Base-by-base conservation (phyloP, 1,140 invertebrate genomes). In the Adoxophyes honmai region DNA sequence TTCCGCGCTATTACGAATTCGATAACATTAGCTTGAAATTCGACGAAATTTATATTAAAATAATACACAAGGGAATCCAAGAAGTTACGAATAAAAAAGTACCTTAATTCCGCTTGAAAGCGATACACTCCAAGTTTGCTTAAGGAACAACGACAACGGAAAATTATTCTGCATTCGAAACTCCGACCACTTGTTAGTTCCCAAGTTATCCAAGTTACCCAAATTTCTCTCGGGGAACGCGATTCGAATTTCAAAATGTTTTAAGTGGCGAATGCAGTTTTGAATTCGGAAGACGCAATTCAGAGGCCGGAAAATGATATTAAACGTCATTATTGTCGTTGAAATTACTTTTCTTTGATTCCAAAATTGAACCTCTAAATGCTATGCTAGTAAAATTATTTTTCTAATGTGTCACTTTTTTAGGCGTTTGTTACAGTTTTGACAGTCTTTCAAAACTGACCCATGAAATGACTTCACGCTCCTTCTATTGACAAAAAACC, bases 211-310 rank as follows among this genome's bases (percentile, higher is more conserved):
- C 1, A 21, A 48, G 1, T 21, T 44, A 15, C 39, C 11, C 18
- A 48, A 48, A 48, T 48, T 28, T 48, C 42, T n/a, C 42, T 7
- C 5, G 39, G 16, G 42, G 42, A 11, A 28, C 42, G 42, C 42
- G n/a, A 28, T 48, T 21, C 42, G n/a, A 48, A 10, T 21, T 48
- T 48, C 42, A 48, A 48, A n/a, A 48, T 48, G 42, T 48, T 48
- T 28, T 28, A 28, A 36, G 4, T 44, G 6, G 3, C 3, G 15
- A 42, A 48, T 28, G 42, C 42, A 48, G 16, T 0, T 48, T 28
- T 48, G 42, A 48, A 48, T 48, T 48, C 21, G 28, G 42, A 48
- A 48, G 42, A 48, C 16, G 16, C 11, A 13, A 14, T 39, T 39
- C 13, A 8, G 9, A 9, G 1, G 11, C 14, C n/a, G n/a, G n/a